Conservation (phyloP, 2,113 vertebrate genomes). For the Dunckerocampus dactyliophorus region DNA sequence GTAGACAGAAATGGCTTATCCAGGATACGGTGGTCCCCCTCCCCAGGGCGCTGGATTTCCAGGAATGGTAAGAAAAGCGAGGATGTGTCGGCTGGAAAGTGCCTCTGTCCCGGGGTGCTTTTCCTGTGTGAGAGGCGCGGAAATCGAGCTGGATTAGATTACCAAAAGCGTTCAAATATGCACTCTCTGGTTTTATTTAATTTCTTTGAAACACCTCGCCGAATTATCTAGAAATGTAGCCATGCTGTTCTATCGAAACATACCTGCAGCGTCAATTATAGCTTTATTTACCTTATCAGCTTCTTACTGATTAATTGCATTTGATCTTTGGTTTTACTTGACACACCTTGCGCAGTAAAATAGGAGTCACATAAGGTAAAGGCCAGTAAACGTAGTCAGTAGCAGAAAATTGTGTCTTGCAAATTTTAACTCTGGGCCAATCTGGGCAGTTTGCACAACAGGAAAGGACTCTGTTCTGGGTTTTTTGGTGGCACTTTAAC, state of each 20-base stretch:
- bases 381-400: neutral
- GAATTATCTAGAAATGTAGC: too few relatives aligned
- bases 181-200: neutral
- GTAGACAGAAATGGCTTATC: conserved; percentile 46
- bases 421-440: too few relatives aligned
- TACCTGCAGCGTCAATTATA: neutral
- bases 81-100: neutral
- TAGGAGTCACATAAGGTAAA: neutral
- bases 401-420: too few relatives aligned
- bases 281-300: neutral
- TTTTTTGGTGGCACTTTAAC: too few relatives aligned
- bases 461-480: too few relatives aligned
- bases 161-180: neutral
- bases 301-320: neutral
- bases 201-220: too few relatives aligned
- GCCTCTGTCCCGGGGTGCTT: neutral
- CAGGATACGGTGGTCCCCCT: conserved; percentile 53
- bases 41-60: conserved; percentile 25
- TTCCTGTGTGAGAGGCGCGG: neutral
- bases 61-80: conserved; percentile 43
- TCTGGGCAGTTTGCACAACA: too few relatives aligned
- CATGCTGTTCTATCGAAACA: neutral
- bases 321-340: neutral
- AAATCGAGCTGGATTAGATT: conserved; percentile 6
- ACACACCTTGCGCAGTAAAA: neutral